Percentiles rank a stretch among this genome's conserved stretches.
phyloP scores from a whole-genome alignment of 2,113 vertebrate species.

The Macaca nemestrina region DNA sequence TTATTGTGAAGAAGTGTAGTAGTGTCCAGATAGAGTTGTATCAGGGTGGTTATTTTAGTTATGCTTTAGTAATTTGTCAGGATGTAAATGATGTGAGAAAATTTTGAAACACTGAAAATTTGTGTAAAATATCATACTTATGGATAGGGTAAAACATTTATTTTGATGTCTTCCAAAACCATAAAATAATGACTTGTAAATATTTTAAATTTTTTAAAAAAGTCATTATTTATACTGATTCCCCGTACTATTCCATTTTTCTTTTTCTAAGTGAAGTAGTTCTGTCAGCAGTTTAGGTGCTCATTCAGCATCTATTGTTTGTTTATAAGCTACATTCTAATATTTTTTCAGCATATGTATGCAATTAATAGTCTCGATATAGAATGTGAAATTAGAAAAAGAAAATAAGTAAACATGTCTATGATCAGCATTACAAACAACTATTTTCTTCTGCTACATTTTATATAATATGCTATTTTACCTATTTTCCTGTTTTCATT shows the following conservation, averaged over 20 bases:
- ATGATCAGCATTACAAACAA: neutral
- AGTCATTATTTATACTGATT: neutral
- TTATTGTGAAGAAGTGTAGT: neutral
- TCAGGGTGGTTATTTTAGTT: neutral
- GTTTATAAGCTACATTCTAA: neutral
- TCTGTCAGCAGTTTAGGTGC: neutral
- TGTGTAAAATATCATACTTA: neutral
- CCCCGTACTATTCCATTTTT: neutral
- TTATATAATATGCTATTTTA: neutral
- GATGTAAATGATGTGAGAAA: neutral
- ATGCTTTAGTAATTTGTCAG: neutral
- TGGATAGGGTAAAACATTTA: neutral
- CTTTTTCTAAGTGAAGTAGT: neutral
- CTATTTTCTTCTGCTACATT: neutral
- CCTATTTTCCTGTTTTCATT: neutral
- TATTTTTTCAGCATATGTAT: neutral
- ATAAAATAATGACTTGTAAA: neutral
- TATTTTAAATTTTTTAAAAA: neutral
- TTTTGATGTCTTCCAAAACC: fast-evolving
- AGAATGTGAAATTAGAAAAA: neutral
- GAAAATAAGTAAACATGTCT: neutral
- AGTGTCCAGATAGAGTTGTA: neutral
- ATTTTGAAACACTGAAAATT: neutral
- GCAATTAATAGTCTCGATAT: neutral
- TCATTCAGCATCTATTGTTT: neutral